These are phyloP conservation scores for Yponomeuta malinellus DNA, from an alignment of 2,888 invertebrate genomes.

Conservation along the genomic window DNA sequence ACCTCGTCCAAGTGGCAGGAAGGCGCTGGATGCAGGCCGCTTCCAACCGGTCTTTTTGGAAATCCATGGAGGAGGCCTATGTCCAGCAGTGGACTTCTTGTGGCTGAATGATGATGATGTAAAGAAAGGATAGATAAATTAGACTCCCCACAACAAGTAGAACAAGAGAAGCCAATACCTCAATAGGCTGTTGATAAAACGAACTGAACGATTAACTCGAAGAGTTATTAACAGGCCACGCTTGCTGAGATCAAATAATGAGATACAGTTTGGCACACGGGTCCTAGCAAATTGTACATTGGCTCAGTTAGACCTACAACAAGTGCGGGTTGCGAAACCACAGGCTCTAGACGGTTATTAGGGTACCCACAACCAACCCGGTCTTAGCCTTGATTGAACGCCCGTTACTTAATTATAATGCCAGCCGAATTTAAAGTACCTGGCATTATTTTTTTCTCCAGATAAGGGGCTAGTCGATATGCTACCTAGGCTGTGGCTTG, in stretches of 20 bases:
- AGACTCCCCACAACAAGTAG: not conserved
- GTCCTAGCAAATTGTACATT: conserved; percentile 66
- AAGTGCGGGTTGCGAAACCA: conserved; percentile 37
- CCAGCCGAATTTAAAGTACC: conserved; percentile 61
- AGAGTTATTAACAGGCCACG: not conserved
- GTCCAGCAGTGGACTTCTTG: too few species aligned
- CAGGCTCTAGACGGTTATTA: conserved; percentile 41
- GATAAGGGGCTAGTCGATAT: conserved; percentile 17
- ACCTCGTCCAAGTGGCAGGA: too few species aligned
- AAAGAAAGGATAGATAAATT: too few species aligned
- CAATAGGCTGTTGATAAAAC: not conserved
- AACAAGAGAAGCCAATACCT: not conserved
- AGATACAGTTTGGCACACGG: conserved; percentile 48
- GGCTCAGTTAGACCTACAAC: conserved; percentile 62
- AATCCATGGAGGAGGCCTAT: too few species aligned
- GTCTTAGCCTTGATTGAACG: conserved; percentile 58
- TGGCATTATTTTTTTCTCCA: conserved; percentile 43
- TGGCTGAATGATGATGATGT: too few species aligned
- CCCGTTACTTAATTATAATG: conserved; percentile 75
- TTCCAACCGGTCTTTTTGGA: too few species aligned
- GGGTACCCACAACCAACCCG: conserved; percentile 51
- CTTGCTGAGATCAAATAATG: conserved; percentile 43
- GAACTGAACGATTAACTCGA: not conserved
- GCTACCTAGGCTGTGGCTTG: not conserved
- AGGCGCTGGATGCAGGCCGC: too few species aligned